A percentile compares a stretch with the other conserved stretches of the same genome.
These are phyloP conservation scores for Crocodylus rhombifer DNA, from an alignment of 2,797 vertebrate genomes.

Conservation along the genomic window DNA sequence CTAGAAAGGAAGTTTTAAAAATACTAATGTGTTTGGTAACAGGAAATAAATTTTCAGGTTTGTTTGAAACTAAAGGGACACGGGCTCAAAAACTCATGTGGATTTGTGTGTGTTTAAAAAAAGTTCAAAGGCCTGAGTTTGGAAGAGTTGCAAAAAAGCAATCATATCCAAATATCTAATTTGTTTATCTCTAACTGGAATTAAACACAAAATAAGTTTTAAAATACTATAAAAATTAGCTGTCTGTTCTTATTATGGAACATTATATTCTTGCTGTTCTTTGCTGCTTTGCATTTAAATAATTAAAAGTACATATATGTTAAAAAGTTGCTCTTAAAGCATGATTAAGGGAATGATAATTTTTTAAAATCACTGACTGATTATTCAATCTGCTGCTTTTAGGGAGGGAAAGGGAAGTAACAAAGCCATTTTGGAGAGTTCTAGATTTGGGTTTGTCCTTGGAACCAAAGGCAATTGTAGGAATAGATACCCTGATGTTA, in stretches of 20 bases:
- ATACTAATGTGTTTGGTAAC: not conserved
- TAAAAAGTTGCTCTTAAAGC: not conserved
- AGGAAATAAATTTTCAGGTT: constrained; percentile 28
- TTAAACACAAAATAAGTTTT: constrained; percentile 30
- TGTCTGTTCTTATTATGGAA: constrained; percentile 20
- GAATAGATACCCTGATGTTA: not conserved
- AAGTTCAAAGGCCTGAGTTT: constrained; percentile 35
- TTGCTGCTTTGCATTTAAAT: not conserved
- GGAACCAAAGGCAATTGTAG: not conserved
- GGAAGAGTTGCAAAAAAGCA: not conserved
- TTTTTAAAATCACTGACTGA: not conserved
- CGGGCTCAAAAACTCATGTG: not conserved
- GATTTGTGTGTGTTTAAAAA: constrained; percentile 30
- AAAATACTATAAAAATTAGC: not conserved
- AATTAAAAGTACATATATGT: not conserved
- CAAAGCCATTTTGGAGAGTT: not conserved
- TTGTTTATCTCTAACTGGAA: constrained; percentile 8
- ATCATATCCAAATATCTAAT: not conserved
- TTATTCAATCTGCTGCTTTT: not conserved
- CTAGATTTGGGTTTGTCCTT: not conserved
- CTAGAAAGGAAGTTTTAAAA: constrained; percentile 29
- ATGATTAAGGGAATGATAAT: not conserved
- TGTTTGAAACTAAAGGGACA: too few relatives aligned
- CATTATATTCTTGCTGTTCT: constrained; percentile 2
- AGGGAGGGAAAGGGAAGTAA: not conserved